Base-by-base conservation (phyloP, 2,888 invertebrate species). In the Perdita meconis region DNA sequence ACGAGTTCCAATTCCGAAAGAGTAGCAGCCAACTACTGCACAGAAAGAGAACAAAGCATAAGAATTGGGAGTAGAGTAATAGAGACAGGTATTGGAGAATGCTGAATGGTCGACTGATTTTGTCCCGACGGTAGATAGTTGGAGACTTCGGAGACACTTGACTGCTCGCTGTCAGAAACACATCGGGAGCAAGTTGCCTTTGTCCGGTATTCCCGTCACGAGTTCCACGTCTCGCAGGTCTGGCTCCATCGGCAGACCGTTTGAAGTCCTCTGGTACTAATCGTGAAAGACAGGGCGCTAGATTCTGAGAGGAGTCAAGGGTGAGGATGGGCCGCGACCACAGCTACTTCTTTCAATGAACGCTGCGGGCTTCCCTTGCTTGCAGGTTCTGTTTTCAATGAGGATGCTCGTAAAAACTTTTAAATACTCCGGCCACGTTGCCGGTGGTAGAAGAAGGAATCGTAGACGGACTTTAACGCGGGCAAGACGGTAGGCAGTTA, bases 361-460 rank as follows among this genome's bases (percentile, higher is more conserved):
- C 83, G 75, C 75, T 71, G 40, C 74, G 44, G 59, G 59, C 36
- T 60, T 73, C 61, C n/a, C 72, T 44, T 19, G 67, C 80, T 72
- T 67, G 84, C 74, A n/a, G 78, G 80, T 83, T 82, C 85, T 79
- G 82, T 84, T 88, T 89, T 87, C 89, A 89, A 88, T 87, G 86
- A 88, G 84, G 74, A 71, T 78, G 81, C 61, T 40, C 82, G 85
- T 89, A 90, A 90, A 89, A 90, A 90, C 82, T 89, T 90, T 86
- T 80, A 86, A 87, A 87, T 84, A 86, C 87, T 83, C 81, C 75
- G 63, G 69, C 74, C 77, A 80, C 71, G 82, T 71, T 59, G 64
- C 65, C 72, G 19, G 24, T 19, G 40, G 57, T 8, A 36, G 51
- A 71, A 60, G 61, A 61, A 77, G 67, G 70, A 75, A 79, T 79